Evolutionary conservation across 2,797 vertebrate species (phyloP).

Genomic region (Borostomias antarcticus): DNA sequence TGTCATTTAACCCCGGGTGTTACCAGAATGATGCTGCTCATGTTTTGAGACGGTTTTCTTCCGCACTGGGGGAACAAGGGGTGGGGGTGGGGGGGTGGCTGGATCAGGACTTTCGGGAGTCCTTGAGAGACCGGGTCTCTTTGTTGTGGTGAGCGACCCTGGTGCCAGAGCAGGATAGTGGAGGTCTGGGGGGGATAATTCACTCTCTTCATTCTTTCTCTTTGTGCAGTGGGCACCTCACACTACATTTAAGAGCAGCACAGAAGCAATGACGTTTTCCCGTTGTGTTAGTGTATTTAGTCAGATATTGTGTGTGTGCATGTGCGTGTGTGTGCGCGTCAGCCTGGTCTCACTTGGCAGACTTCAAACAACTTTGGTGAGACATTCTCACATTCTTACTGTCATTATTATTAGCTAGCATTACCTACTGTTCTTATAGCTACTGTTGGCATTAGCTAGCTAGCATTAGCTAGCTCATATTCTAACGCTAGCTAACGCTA

Average conservation of each 20-base stretch:
- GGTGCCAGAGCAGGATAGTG: conserved; percentile 3
- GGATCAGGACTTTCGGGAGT: not conserved
- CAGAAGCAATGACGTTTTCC: no score
- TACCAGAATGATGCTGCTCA: not conserved
- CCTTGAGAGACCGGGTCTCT: conserved; percentile 21
- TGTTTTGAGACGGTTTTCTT: not conserved
- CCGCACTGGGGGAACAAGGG: conserved; percentile 6
- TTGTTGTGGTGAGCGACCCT: conserved; percentile 27
- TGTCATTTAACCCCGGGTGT: not conserved
- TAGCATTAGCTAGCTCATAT: no score
- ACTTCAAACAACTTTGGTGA: no score
- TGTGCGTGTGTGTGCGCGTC: not conserved
- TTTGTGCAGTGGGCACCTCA: no score
- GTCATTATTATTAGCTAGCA: no score
- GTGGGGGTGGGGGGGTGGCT: not conserved
- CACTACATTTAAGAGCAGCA: no score
- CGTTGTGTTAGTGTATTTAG: no score
- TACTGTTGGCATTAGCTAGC: no score
- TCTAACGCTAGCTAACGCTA: no score
- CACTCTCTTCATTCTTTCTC: not conserved
- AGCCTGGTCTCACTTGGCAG: no score
- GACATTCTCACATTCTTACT: no score
- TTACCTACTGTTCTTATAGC: no score
- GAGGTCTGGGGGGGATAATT: not conserved
- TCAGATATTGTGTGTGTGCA: not conserved